These are phyloP conservation scores for Lynx canadensis DNA, from an alignment of 2,113 vertebrate species.

Conservation along the genomic window DNA sequence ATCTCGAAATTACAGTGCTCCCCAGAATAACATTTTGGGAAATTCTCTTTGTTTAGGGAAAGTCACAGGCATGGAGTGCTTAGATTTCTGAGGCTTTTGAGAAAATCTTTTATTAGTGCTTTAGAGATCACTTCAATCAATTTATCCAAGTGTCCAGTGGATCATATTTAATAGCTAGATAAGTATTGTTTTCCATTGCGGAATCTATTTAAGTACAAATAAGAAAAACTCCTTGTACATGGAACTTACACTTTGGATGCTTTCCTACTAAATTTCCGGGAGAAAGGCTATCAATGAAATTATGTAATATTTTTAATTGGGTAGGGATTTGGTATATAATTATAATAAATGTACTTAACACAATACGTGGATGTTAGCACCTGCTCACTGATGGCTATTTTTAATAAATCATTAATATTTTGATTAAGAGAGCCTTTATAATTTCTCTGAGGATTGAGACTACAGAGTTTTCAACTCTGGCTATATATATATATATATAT, in stretches of 20 bases:
- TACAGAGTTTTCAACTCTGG: background rate
- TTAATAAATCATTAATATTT: background rate
- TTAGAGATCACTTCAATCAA: background rate
- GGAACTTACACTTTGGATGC: background rate
- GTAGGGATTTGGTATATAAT: background rate
- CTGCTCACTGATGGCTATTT: background rate
- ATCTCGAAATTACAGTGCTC: background rate
- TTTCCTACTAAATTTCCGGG: background rate
- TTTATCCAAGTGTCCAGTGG: background rate
- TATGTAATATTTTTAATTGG: background rate
- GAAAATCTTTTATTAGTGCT: background rate
- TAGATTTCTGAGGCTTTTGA: background rate
- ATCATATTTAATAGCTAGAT: background rate
- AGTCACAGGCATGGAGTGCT: background rate
- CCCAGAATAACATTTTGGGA: background rate
- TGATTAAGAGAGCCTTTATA: background rate
- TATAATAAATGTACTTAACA: background rate
- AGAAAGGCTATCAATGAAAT: background rate
- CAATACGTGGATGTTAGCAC: background rate
- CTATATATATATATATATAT: background rate
- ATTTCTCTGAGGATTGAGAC: background rate
- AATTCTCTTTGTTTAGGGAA: background rate
- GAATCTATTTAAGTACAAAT: background rate
- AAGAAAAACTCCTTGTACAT: background rate
- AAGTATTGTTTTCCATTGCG: background rate